These are phyloP conservation scores for Psittacula echo DNA, from an alignment of 2,797 vertebrate species.

Conservation along the genomic window DNA sequence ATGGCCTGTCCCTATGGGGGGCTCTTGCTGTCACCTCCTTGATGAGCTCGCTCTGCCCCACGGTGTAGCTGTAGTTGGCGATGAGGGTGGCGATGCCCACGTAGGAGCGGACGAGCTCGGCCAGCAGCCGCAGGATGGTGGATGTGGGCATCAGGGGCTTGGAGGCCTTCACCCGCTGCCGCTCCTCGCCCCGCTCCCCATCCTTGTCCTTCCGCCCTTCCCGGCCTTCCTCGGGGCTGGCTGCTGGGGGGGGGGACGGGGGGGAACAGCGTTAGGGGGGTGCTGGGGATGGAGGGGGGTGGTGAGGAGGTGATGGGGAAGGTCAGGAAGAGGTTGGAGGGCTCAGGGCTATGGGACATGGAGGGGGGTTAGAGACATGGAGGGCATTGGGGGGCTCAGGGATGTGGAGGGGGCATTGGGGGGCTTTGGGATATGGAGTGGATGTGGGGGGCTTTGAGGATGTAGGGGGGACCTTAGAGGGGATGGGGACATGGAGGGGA, in stretches of 20 bases:
- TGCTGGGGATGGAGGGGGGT: no score
- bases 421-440: neutral
- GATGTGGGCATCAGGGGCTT: slow-evolving; percentile 98
- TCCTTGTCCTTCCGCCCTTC: slow-evolving; percentile 95
- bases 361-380: neutral
- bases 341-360: no score
- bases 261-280: no score
- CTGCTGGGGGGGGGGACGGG: slow-evolving; percentile 73
- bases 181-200: slow-evolving; percentile 69
- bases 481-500: no score
- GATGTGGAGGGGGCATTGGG: neutral
- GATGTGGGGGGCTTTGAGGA: no score
- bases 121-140: slow-evolving; percentile 93
- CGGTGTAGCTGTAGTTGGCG: slow-evolving; percentile 87
- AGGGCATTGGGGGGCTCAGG: neutral
- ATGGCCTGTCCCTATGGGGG: neutral
- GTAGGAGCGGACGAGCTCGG: slow-evolving; percentile 90
- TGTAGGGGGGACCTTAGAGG: no score
- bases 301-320: no score
- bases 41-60: neutral
- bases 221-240: slow-evolving; percentile 91
- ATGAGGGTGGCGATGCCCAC: slow-evolving; percentile 95
- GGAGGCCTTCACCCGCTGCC: slow-evolving; percentile 83
- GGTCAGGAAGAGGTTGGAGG: no score
- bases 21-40: neutral